Evolutionary conservation across 2,888 invertebrate species (phyloP).

Genomic region (Eudemis profundana): DNA sequence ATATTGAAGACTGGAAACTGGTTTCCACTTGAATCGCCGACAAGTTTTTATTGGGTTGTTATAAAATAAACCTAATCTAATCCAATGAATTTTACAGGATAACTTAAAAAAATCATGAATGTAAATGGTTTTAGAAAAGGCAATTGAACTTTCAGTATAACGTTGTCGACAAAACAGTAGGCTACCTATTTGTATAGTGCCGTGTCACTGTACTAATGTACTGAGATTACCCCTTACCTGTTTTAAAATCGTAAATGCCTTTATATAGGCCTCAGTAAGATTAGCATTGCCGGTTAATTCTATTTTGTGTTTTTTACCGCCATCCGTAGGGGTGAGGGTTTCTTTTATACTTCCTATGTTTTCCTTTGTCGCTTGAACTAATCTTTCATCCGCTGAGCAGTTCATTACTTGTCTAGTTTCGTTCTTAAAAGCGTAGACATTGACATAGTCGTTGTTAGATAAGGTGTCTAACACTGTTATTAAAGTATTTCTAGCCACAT

Average conservation of each 20-base stretch:
- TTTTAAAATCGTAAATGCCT: slow-evolving; percentile 93
- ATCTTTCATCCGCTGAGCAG: slow-evolving; percentile 89
- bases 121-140: too few relatives aligned
- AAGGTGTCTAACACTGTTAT: slow-evolving; percentile 96
- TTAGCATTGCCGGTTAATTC: slow-evolving; percentile 93
- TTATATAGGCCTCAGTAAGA: slow-evolving; percentile 91
- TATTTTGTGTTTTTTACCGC: slow-evolving; percentile 78
- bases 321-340: slow-evolving; percentile 82
- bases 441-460: slow-evolving; percentile 99
- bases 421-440: slow-evolving; percentile 93
- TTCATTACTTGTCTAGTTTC: slow-evolving; percentile 90
- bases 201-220: not conserved
- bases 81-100: too few relatives aligned
- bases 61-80: too few relatives aligned
- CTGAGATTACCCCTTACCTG: slow-evolving; percentile 79
- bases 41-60: too few relatives aligned
- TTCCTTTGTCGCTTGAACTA: slow-evolving; percentile 96
- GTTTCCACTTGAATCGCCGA: not conserved
- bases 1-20: not conserved
- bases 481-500: slow-evolving; percentile 94
- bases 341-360: slow-evolving; percentile 91
- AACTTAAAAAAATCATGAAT: too few relatives aligned
- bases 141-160: too few relatives aligned
- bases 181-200: too few relatives aligned
- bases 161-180: too few relatives aligned